phyloP scores from a whole-genome alignment of 2,113 vertebrate genomes.

The Onychostruthus taczanowskii region DNA sequence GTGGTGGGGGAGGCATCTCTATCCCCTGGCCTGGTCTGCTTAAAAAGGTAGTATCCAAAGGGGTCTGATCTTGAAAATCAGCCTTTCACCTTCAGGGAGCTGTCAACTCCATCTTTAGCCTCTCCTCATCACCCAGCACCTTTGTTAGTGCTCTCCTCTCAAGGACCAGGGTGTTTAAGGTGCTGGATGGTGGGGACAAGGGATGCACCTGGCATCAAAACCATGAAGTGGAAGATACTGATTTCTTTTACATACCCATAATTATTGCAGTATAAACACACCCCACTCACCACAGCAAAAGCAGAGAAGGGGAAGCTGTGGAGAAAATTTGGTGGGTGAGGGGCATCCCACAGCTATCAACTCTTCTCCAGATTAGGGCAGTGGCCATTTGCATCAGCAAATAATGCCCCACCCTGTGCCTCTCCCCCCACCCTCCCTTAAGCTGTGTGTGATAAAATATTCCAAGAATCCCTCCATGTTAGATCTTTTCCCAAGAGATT shows the following conservation, averaged over 20 bases:
- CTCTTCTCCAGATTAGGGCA: not conserved
- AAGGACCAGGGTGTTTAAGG: not conserved
- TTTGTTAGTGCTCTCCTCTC: not conserved
- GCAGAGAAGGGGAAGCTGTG: not conserved
- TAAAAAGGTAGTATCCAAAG: not conserved
- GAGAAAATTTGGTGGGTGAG: slow-evolving; percentile 3
- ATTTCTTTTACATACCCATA: slow-evolving; percentile 49
- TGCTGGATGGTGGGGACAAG: not conserved
- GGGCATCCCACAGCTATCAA: not conserved
- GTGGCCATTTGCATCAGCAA: not conserved
- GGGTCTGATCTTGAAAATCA: not conserved
- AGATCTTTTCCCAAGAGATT: not conserved
- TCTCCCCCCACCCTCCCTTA: not conserved
- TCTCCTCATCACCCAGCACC: not conserved
- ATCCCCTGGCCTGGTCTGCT: not conserved
- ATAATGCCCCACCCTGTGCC: not conserved
- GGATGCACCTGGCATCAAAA: not conserved
- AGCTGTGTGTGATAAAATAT: not conserved
- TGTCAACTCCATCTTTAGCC: not conserved
- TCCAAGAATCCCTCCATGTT: slow-evolving; percentile 22
- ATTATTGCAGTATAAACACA: slow-evolving; percentile 70
- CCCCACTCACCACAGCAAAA: not conserved
- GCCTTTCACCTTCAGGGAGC: not conserved
- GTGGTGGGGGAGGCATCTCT: not conserved
- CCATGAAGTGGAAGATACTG: slow-evolving; percentile 42